Conservation (phyloP, 2,113 vertebrate genomes). For the Athene cunicularia region DNA sequence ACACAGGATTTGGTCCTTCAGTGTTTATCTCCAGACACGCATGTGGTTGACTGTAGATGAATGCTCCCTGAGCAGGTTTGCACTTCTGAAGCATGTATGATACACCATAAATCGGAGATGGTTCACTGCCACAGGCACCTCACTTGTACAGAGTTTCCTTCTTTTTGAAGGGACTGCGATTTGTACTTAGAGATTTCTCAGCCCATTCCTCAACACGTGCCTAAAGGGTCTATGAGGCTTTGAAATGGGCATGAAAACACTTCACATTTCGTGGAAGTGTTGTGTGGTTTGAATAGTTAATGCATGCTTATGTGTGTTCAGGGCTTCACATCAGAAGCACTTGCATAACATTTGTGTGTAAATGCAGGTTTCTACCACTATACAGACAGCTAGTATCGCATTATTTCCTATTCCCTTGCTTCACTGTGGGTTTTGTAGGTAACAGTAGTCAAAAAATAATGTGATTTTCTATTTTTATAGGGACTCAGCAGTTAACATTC, state of each 20-base stretch:
- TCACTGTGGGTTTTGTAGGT: slow-evolving; percentile 14
- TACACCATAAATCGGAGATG: neutral
- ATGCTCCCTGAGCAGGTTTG: neutral
- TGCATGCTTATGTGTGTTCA: neutral
- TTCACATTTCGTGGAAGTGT: neutral
- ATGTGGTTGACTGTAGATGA: neutral
- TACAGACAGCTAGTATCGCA: neutral
- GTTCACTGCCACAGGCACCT: neutral
- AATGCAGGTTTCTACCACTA: neutral
- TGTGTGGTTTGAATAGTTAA: slow-evolving; percentile 15
- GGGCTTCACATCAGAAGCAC: neutral
- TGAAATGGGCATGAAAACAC: neutral
- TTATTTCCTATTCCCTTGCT: neutral
- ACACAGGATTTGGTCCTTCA: neutral
- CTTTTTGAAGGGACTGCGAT: neutral
- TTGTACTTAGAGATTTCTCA: neutral
- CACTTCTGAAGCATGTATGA: neutral
- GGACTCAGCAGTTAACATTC: neutral
- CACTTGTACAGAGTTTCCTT: neutral
- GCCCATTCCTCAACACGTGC: neutral
- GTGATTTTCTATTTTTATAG: slow-evolving; percentile 35
- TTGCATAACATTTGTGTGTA: neutral
- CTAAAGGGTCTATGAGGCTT: neutral
- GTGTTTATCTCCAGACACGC: fast-evolving
- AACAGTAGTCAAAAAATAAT: neutral